These are phyloP conservation scores for Dysmachus trigonus DNA, from an alignment of 2,888 invertebrate species.

Conservation along the genomic window DNA sequence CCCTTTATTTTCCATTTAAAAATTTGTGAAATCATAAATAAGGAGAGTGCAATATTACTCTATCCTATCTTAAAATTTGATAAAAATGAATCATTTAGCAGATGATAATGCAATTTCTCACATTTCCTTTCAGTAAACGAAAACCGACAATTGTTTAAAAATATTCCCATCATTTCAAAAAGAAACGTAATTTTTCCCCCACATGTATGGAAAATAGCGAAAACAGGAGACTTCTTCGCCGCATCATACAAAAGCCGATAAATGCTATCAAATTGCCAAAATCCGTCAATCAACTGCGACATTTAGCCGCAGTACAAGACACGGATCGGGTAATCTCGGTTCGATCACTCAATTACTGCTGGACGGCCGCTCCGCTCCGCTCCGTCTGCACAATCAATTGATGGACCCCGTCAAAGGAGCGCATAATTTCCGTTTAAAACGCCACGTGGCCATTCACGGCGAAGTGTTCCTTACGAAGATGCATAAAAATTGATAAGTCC, in stretches of 20 bases:
- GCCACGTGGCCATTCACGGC: slow-evolving; percentile 46
- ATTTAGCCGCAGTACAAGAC: slow-evolving; percentile 10
- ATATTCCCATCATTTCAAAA: background rate
- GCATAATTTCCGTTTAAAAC: slow-evolving; percentile 48
- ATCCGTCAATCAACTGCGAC: slow-evolving; percentile 38
- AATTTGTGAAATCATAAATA: too few species aligned
- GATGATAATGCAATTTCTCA: too few species aligned
- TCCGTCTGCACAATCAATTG: slow-evolving; percentile 45
- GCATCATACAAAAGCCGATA: background rate
- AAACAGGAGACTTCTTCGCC: background rate
- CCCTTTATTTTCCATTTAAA: too few species aligned
- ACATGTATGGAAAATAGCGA: background rate
- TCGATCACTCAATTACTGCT: slow-evolving; percentile 43
- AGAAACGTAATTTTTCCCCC: background rate
- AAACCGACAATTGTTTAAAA: too few species aligned
- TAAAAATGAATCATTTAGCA: too few species aligned
- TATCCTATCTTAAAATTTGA: too few species aligned
- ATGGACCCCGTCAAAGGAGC: slow-evolving; percentile 40
- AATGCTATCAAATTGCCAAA: slow-evolving; percentile 35
- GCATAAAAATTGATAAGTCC: slow-evolving; percentile 38
- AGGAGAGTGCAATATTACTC: too few species aligned
- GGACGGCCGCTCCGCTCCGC: slow-evolving; percentile 26
- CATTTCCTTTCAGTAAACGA: too few species aligned
- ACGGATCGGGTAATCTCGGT: slow-evolving; percentile 31
- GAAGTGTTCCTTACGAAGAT: slow-evolving; percentile 13